Conservation (phyloP, 2,113 vertebrate species). For the Nibea albiflora region DNA sequence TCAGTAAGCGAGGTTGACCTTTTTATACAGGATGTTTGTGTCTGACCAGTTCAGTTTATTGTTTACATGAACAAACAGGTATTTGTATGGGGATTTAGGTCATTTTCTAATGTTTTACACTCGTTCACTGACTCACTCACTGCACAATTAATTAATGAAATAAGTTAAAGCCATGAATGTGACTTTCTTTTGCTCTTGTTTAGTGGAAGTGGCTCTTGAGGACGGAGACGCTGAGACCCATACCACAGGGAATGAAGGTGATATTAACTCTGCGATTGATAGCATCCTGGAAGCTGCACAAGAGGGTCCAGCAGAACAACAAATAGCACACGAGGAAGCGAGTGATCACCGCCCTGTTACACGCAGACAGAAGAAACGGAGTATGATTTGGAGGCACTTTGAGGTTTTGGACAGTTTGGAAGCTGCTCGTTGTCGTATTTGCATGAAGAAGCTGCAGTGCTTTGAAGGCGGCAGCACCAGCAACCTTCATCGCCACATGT, state of each 20-base stretch:
- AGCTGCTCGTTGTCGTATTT: conserved; percentile 72
- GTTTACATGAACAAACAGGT: too few relatives aligned
- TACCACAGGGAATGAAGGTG: conserved; percentile 32
- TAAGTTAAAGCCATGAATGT: neutral
- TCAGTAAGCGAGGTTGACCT: too few relatives aligned
- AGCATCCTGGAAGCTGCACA: conserved; percentile 45
- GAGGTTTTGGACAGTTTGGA: conserved; percentile 64
- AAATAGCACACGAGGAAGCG: neutral
- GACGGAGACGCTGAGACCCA: conserved; percentile 46
- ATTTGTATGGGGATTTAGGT: too few relatives aligned
- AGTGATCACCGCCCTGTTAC: neutral
- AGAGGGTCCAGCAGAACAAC: conserved; percentile 32
- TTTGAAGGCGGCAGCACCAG: conserved; percentile 70
- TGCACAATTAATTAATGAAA: neutral
- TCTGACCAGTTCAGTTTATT: too few relatives aligned
- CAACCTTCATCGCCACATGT: conserved; percentile 79
- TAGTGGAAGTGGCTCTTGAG: conserved; percentile 63
- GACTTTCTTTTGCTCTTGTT: conserved; percentile 17
- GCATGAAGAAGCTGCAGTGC: conserved; percentile 77
- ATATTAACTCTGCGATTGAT: conserved; percentile 42
- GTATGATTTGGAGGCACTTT: conserved; percentile 78
- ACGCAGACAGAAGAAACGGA: conserved; percentile 48
- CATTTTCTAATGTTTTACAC: neutral
- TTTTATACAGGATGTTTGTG: too few relatives aligned
- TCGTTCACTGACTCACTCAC: neutral